A percentile compares a stretch with the other conserved stretches of the same genome.
Evolutionary conservation across 2,888 invertebrate species (phyloP).

Genomic region (Lithophane leautieri): DNA sequence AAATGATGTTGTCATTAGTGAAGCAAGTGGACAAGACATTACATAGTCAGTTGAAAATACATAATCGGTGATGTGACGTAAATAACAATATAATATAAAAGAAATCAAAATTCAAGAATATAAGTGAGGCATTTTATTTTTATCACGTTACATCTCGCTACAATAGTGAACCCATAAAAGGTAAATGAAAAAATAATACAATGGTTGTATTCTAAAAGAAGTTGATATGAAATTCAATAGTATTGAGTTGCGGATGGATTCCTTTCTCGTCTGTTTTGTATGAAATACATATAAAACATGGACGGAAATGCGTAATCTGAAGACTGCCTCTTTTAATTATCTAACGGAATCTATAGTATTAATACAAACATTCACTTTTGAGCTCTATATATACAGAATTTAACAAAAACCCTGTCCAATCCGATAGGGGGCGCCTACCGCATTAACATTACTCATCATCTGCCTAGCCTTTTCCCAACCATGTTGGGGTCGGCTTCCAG

Average conservation of each 20-base stretch:
- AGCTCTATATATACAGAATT: too few relatives aligned
- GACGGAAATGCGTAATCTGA: not conserved
- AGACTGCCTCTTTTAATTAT: not conserved
- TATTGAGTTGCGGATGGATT: not conserved
- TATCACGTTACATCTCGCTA: not conserved
- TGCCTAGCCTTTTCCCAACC: too few relatives aligned
- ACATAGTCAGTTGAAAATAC: constrained; percentile 23
- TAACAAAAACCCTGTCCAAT: too few relatives aligned
- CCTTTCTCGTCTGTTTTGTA: not conserved
- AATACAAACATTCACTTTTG: not conserved
- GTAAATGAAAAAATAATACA: constrained; percentile 3
- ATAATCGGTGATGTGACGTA: constrained; percentile 20
- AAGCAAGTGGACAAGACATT: constrained; percentile 30
- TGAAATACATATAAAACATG: not conserved
- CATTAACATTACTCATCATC: too few relatives aligned
- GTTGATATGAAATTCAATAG: constrained; percentile 37
- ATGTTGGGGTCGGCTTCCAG: too few relatives aligned
- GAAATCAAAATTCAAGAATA: constrained; percentile 18
- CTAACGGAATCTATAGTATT: constrained; percentile 1
- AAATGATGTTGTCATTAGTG: constrained; percentile 50
- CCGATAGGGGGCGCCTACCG: too few relatives aligned
- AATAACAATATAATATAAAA: constrained; percentile 26
- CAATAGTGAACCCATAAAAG: not conserved
- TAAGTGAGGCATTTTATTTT: not conserved
- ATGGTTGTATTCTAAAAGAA: constrained; percentile 25